Percentiles rank a stretch among this genome's conserved stretches.
Conservation (phyloP, 2,113 vertebrate species). For the Bucco capensis region DNA sequence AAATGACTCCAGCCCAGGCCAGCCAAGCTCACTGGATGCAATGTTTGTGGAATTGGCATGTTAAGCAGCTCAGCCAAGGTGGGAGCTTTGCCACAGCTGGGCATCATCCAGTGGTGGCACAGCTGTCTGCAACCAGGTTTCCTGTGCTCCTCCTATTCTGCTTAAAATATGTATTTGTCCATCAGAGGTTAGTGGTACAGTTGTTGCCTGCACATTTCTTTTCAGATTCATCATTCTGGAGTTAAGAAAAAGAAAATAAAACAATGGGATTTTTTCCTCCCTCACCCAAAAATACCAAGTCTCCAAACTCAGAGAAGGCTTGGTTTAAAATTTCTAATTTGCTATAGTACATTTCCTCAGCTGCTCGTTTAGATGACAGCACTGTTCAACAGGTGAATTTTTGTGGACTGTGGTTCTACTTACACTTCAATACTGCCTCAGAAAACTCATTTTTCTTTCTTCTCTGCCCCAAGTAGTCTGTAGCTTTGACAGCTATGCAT, state of each 20-base stretch:
- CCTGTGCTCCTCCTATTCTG: not conserved
- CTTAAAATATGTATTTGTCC: not conserved
- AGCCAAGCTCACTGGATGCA: not conserved
- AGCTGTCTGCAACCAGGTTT: not conserved
- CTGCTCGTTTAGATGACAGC: not conserved
- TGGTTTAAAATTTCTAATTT: not conserved
- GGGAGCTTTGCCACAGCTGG: not conserved
- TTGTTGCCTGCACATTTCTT: not conserved
- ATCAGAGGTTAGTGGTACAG: not conserved
- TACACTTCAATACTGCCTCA: not conserved
- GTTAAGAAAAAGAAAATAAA: not conserved
- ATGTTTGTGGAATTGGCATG: not conserved
- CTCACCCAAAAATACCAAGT: not conserved
- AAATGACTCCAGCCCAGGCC: not conserved
- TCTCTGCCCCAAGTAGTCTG: not conserved
- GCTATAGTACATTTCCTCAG: not conserved
- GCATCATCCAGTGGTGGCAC: not conserved
- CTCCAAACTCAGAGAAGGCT: not conserved
- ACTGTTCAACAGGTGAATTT: not conserved
- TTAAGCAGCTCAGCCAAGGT: not conserved
- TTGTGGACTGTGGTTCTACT: not conserved
- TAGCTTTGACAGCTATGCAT: not conserved
- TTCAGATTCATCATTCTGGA: not conserved
- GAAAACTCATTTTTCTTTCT: not conserved
- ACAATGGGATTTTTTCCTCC: accelerated